Percentiles rank a stretch among this genome's conserved stretches.
phyloP scores from a whole-genome alignment of 2,113 vertebrate genomes.

The Megalops atlanticus region DNA sequence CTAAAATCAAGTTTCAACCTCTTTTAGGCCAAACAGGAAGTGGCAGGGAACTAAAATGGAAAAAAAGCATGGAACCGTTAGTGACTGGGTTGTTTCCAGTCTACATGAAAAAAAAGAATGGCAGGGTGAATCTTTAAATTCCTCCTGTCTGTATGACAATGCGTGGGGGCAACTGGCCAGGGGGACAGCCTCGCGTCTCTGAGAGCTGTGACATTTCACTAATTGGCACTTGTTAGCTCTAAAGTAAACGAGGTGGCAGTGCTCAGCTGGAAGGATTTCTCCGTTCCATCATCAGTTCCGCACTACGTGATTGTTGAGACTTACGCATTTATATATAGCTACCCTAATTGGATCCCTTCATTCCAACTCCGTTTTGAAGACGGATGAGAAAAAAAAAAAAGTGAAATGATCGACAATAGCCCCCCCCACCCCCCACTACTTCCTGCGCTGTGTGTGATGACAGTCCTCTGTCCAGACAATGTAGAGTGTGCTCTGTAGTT shows the following conservation, averaged over 20 bases:
- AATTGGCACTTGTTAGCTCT: conserved; percentile 55
- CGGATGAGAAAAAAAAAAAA: conserved; percentile 34
- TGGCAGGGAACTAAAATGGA: too few relatives aligned
- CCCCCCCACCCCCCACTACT: neutral
- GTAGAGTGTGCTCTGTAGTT: conserved; percentile 59
- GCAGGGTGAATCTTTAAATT: neutral
- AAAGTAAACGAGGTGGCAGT: conserved; percentile 34
- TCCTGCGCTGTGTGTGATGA: conserved; percentile 48
- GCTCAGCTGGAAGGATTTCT: conserved; percentile 40
- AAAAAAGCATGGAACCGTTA: too few relatives aligned
- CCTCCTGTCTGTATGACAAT: neutral
- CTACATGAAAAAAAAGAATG: too few relatives aligned
- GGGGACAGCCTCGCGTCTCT: conserved; percentile 18
- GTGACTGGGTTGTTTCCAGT: too few relatives aligned
- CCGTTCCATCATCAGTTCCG: conserved; percentile 21
- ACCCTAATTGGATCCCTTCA: conserved; percentile 34
- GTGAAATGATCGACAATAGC: neutral
- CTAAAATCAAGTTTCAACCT: neutral
- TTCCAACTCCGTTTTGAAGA: conserved; percentile 1
- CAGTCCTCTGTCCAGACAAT: conserved; percentile 51
- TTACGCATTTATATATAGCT: conserved; percentile 41
- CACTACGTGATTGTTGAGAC: conserved; percentile 41
- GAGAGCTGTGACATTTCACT: conserved; percentile 53
- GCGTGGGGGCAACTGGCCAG: neutral
- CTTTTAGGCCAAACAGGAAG: neutral